Conservation (phyloP, 2,888 invertebrate genomes). For the Ischnus inquisitorius region DNA sequence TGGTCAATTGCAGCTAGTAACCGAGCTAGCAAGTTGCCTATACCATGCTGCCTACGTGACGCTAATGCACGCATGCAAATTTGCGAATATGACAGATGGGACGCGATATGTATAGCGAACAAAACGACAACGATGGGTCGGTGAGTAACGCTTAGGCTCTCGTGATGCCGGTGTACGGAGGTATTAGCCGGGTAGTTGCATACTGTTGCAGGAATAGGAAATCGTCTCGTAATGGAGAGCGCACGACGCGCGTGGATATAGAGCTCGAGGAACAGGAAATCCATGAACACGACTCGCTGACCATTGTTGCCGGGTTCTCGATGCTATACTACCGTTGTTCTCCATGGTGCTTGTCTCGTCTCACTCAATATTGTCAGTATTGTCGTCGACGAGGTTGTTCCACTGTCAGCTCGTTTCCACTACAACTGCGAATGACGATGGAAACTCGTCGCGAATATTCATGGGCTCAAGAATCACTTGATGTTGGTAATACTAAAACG, state of each 20-base stretch:
- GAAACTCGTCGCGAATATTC: background rate
- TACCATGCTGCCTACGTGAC: slow-evolving; percentile 7
- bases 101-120: slow-evolving; percentile 39
- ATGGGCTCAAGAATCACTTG: too few relatives aligned
- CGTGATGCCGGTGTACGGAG: slow-evolving; percentile 36
- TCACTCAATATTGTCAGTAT: slow-evolving; percentile 77
- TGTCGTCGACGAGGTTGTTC: slow-evolving; percentile 69
- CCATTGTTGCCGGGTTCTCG: slow-evolving; percentile 66
- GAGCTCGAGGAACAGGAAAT: slow-evolving; percentile 46
- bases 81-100: slow-evolving; percentile 63
- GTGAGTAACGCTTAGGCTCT: slow-evolving; percentile 26
- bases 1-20: slow-evolving; percentile 42
- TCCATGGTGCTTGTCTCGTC: slow-evolving; percentile 71
- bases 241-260: slow-evolving; percentile 50
- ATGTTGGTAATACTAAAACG: too few relatives aligned
- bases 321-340: slow-evolving; percentile 67
- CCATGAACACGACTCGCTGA: slow-evolving; percentile 51
- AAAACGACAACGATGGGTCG: slow-evolving; percentile 38
- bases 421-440: slow-evolving; percentile 22
- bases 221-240: slow-evolving; percentile 65
- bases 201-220: slow-evolving; percentile 52
- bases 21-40: background rate
- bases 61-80: slow-evolving; percentile 56
- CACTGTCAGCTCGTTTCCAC: slow-evolving; percentile 39
- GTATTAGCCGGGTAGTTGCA: slow-evolving; percentile 35